A percentile compares a stretch with the other conserved stretches of the same genome.
These are phyloP conservation scores for Allygus modestus DNA, from an alignment of 2,888 invertebrate genomes.

Conservation along the genomic window DNA sequence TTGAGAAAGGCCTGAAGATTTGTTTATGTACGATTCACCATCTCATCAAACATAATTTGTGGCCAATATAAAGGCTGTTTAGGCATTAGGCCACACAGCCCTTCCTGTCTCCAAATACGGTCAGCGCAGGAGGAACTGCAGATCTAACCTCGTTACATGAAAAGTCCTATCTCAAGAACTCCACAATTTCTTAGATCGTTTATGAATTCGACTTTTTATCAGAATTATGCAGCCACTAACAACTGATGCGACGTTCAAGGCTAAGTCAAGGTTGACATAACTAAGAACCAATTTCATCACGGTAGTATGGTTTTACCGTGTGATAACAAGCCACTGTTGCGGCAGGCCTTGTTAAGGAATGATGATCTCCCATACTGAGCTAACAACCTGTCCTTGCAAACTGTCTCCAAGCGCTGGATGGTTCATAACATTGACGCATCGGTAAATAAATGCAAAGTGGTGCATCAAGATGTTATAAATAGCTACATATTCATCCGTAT, in stretches of 20 bases:
- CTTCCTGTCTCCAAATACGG: not conserved
- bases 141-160: not conserved
- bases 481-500: too few species aligned
- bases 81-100: too few species aligned
- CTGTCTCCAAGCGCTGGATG: not conserved
- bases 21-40: too few species aligned
- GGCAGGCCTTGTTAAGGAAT: not conserved
- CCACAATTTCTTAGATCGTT: not conserved
- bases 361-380: conserved; percentile 13
- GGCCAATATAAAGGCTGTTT: too few species aligned
- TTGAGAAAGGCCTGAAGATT: too few species aligned
- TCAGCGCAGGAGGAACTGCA: not conserved
- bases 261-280: not conserved
- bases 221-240: not conserved
- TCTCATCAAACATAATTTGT: too few species aligned
- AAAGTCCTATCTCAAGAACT: not conserved
- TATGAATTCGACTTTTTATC: not conserved
- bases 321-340: not conserved
- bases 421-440: too few species aligned
- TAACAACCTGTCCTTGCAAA: conserved; percentile 4
- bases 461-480: too few species aligned
- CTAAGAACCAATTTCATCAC: not conserved
- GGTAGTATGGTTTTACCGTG: too few species aligned
- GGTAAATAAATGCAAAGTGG: too few species aligned
- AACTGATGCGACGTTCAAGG: not conserved